Conservation (phyloP, 2,888 invertebrate species). For the Xanthia icteritia region DNA sequence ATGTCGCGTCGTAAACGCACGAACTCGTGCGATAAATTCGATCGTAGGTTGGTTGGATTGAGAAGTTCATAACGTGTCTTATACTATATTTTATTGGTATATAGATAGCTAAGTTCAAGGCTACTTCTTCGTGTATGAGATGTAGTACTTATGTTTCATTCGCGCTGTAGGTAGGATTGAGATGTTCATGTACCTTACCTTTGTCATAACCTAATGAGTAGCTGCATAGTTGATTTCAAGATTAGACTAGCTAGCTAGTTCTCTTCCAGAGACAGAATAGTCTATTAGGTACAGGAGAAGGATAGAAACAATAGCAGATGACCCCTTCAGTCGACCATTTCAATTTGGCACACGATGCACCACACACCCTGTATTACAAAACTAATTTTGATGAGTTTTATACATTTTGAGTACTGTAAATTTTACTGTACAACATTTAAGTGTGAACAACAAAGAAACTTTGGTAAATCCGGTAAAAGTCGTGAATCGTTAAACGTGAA, state of each 20-base stretch:
- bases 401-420: too few species aligned
- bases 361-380: too few species aligned
- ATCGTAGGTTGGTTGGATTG: slow-evolving; percentile 36
- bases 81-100: slow-evolving; percentile 5
- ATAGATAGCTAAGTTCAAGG: slow-evolving; percentile 9
- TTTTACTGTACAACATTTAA: background rate
- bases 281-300: background rate
- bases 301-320: too few species aligned
- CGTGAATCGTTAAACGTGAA: slow-evolving; percentile 28
- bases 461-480: background rate
- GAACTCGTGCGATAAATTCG: slow-evolving; percentile 60
- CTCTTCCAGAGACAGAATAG: background rate
- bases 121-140: background rate
- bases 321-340: too few species aligned
- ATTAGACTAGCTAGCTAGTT: background rate
- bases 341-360: too few species aligned
- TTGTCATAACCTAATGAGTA: background rate
- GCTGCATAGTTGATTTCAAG: background rate
- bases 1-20: slow-evolving; percentile 61
- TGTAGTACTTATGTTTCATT: background rate
- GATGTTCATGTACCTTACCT: background rate
- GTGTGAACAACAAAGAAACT: background rate
- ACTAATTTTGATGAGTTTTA: background rate
- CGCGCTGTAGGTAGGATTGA: background rate
- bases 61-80: slow-evolving; percentile 31